Evolutionary conservation across 2,888 invertebrate genomes (phyloP), one percentile per base, ranked within the genome.

Genomic region (Coenonympha arcania): DNA sequence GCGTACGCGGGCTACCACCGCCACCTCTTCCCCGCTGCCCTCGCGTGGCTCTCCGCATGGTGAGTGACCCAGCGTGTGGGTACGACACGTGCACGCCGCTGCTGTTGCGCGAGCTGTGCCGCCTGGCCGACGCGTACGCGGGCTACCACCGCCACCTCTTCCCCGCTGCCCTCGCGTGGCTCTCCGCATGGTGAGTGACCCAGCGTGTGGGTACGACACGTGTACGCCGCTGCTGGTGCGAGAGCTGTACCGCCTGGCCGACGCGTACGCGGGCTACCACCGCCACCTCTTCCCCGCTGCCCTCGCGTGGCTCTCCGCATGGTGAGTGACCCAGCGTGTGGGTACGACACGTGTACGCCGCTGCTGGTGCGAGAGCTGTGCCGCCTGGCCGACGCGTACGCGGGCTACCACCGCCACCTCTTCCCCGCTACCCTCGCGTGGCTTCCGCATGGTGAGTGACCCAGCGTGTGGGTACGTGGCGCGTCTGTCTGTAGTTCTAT

Each of bases 241-340:
- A 2, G 87, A 87, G 71, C 77, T 84, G 77, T 83, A 84, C 44
- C 80, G 82, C 0, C 68, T 98, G 58, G 96, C 96, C 0, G 95
- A 95, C 73, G 94, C 95, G 15, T 93, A 95, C 15, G 88, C 90
- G 3, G 95, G 95, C 19, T 85, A 96, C 0, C 96, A 98, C 71
- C 83, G 90, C 2, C 88, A 90, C 19, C 81, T 98, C 13, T 95
- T 97, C 73, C 90, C 93, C 26, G 93, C 95, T 0, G 90, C 92
- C 0, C 77, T 89, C 22, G 89, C 90, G 30, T 96, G 96, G 96
- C 88, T 97, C 1, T 90, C 92, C 79, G 81, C 3, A 75, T 79
- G 78, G 73, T 79, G 64, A 74, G 65, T 79, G 66, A 88, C 86
- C 54, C n/a, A 72, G 68, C 24, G 83, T 82, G 50, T 79, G 78